These are phyloP conservation scores for Bucco capensis DNA, from an alignment of 2,113 vertebrate genomes.

Conservation along the genomic window DNA sequence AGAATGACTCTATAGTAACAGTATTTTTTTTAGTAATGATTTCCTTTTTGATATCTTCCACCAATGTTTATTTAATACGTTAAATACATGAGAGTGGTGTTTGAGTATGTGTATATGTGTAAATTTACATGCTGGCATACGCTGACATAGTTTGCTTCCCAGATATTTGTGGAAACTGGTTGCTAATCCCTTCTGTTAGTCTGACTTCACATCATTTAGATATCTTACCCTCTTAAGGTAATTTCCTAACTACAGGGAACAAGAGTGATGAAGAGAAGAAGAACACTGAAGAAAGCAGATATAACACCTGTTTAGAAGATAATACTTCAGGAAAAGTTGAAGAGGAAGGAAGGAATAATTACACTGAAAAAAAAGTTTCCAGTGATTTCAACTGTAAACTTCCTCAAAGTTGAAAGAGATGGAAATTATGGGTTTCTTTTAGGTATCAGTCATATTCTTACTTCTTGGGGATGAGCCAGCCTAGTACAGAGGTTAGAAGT, in stretches of 20 bases:
- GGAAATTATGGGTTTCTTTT: not conserved
- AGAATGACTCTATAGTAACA: not conserved
- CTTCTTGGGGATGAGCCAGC: not conserved
- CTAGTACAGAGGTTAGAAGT: not conserved
- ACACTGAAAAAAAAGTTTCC: not conserved
- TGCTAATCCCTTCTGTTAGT: not conserved
- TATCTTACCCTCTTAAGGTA: not conserved
- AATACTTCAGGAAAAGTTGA: not conserved
- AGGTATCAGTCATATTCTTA: not conserved
- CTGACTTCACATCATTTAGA: not conserved
- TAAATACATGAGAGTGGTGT: not conserved
- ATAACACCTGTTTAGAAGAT: not conserved
- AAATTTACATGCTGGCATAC: not conserved
- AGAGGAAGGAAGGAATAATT: not conserved
- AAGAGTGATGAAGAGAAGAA: not conserved
- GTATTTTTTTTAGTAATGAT: not conserved
- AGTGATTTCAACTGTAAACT: not conserved
- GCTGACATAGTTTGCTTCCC: not conserved
- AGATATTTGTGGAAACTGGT: not conserved
- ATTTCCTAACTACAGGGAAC: not conserved
- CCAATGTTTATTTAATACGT: conserved; percentile 4
- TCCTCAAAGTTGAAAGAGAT: not conserved
- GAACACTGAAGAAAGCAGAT: not conserved
- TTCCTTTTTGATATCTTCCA: conserved; percentile 16
- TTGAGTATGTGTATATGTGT: not conserved